A percentile compares a stretch with the other conserved stretches of the same genome.
phyloP scores from a whole-genome alignment of 2,113 vertebrate species.

The Myodes glareolus region DNA sequence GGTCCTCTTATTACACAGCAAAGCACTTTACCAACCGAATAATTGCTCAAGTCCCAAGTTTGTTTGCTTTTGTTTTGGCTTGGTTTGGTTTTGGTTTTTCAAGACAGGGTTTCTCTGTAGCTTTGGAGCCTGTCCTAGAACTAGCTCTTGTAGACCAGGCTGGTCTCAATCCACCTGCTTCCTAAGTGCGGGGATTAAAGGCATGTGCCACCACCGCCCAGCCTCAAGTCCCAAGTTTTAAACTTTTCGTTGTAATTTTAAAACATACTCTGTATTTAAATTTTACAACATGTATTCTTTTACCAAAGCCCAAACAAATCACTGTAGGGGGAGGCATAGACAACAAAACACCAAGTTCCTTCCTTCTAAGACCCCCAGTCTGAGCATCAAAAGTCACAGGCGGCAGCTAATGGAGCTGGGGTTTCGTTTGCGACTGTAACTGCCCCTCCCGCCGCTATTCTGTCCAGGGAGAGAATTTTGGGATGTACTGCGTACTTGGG shows the following conservation, averaged over 20 bases:
- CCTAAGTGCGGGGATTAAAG: too few species aligned
- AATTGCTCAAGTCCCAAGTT: not conserved
- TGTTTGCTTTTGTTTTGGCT: too few species aligned
- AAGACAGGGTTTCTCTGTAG: too few species aligned
- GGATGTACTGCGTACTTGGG: fast-evolving
- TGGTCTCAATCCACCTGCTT: too few species aligned
- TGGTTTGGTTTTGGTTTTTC: too few species aligned
- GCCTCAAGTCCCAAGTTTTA: not conserved
- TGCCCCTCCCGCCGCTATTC: not conserved
- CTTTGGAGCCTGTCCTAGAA: too few species aligned
- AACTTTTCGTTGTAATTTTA: not conserved
- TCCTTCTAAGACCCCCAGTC: not conserved
- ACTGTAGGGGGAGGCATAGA: not conserved
- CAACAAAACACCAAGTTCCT: not conserved
- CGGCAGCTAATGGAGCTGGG: not conserved
- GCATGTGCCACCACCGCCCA: too few species aligned
- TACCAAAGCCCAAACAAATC: not conserved
- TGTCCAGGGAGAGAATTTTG: fast-evolving
- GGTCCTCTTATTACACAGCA: not conserved
- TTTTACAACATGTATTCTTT: not conserved
- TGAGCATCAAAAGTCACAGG: not conserved
- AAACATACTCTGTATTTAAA: not conserved
- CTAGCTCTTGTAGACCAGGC: too few species aligned
- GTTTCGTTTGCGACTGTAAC: not conserved
- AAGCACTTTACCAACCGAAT: not conserved